These are phyloP conservation scores for Hedychridium roseum DNA, from an alignment of 2,888 invertebrate species.

Conservation along the genomic window DNA sequence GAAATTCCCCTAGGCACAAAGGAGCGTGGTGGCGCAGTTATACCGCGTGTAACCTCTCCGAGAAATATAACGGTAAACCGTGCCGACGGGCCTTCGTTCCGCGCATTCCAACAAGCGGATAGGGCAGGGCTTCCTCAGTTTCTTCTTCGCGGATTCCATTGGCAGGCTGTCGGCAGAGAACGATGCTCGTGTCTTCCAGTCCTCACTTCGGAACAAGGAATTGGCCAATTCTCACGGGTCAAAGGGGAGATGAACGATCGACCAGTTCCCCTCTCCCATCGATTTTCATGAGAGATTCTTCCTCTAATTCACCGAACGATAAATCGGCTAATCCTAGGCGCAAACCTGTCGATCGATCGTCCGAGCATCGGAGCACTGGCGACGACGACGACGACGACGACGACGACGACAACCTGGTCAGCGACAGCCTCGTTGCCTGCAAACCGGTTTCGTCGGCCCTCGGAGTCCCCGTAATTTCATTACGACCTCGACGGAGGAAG, in stretches of 20 bases:
- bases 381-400: no score
- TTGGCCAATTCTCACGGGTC: no score
- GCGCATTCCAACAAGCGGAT: slow-evolving; percentile 23
- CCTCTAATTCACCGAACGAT: no score
- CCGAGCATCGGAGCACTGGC: no score
- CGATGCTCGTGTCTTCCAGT: no score
- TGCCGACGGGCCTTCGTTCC: slow-evolving; percentile 30
- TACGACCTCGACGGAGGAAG: slow-evolving; percentile 19
- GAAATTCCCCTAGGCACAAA: slow-evolving; percentile 3
- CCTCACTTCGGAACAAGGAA: no score
- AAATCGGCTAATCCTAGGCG: slow-evolving; percentile 14
- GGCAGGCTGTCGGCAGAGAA: no score
- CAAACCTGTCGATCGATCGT: slow-evolving; percentile 15
- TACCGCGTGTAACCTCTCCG: slow-evolving; percentile 19
- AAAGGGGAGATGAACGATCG: no score
- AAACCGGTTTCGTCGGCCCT: slow-evolving; percentile 35
- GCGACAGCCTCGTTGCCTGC: slow-evolving; percentile 21
- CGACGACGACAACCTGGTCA: slow-evolving; percentile 14
- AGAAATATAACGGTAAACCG: slow-evolving; percentile 40
- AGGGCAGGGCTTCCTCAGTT: slow-evolving; percentile 16
- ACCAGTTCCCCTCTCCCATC: no score
- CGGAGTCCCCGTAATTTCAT: slow-evolving; percentile 34
- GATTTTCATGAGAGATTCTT: no score
- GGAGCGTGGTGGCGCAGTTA: neutral
- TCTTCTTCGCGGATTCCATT: slow-evolving; percentile 33